A percentile compares a stretch with the other conserved stretches of the same genome.
Evolutionary conservation across 1,140 invertebrate species (phyloP).

Genomic region (Ips typographus): DNA sequence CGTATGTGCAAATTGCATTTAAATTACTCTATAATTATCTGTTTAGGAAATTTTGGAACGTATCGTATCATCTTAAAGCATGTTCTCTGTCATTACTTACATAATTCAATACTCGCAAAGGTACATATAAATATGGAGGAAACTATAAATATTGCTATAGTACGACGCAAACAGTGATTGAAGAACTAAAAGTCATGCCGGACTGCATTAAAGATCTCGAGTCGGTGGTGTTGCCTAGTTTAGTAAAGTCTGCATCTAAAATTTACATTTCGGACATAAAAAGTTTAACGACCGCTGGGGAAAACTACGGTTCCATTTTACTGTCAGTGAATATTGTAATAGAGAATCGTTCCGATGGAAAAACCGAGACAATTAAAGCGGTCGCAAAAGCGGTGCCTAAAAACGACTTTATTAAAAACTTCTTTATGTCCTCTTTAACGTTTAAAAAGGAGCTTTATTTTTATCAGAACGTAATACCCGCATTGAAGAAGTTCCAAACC

Average conservation of each 20-base stretch:
- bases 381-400: constrained; percentile 61
- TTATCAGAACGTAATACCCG: constrained; percentile 55
- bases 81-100: neutral
- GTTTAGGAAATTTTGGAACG: too few relatives aligned
- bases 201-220: neutral
- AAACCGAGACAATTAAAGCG: constrained; percentile 48
- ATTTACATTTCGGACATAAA: constrained; percentile 1
- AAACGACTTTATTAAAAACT: constrained; percentile 56
- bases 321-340: constrained; percentile 42
- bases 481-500: constrained; percentile 54
- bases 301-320: constrained; percentile 49
- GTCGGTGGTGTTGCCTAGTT: neutral
- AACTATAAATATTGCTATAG: too few relatives aligned
- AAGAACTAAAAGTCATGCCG: neutral
- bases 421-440: constrained; percentile 54
- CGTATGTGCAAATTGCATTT: too few relatives aligned
- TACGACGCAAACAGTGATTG: neutral
- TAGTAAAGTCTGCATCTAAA: neutral
- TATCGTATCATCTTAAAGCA: too few relatives aligned
- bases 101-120: neutral
- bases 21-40: too few relatives aligned
- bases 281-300: constrained; percentile 44
- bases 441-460: constrained; percentile 61
- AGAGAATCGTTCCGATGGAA: constrained; percentile 35
- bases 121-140: neutral